These are phyloP conservation scores for Ardeotis arabs DNA, from an alignment of 2,113 vertebrate species.

Conservation along the genomic window DNA sequence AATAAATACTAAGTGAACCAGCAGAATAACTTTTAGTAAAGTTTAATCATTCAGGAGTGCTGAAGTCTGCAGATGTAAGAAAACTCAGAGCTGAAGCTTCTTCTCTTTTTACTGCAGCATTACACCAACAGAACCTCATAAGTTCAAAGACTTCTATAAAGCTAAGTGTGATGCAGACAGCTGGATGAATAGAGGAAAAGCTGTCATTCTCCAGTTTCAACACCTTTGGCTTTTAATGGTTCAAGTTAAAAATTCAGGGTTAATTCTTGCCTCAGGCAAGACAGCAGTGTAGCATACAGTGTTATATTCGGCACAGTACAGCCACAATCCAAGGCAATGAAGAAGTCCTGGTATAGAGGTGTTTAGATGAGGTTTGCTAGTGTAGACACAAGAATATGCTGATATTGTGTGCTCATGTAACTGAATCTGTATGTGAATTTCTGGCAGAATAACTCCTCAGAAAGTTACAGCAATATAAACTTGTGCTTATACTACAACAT, in stretches of 20 bases:
- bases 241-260: slow-evolving; percentile 10
- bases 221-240: background rate
- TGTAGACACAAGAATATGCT: background rate
- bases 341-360: background rate
- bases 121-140: background rate
- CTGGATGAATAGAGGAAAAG: background rate
- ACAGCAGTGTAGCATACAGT: background rate
- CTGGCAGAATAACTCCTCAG: background rate
- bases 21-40: background rate
- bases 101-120: background rate
- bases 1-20: background rate
- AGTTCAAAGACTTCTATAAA: background rate
- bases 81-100: background rate
- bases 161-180: background rate
- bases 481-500: background rate
- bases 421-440: background rate
- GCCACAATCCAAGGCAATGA: background rate
- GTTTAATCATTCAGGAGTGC: background rate
- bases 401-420: background rate
- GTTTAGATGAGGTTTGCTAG: background rate
- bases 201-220: background rate
- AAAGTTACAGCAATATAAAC: background rate
- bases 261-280: background rate
- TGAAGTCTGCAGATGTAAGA: background rate
- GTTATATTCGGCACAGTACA: background rate